These are phyloP conservation scores for Toxotes lorentzi DNA, from an alignment of 2,797 vertebrate genomes.

Conservation along the genomic window DNA sequence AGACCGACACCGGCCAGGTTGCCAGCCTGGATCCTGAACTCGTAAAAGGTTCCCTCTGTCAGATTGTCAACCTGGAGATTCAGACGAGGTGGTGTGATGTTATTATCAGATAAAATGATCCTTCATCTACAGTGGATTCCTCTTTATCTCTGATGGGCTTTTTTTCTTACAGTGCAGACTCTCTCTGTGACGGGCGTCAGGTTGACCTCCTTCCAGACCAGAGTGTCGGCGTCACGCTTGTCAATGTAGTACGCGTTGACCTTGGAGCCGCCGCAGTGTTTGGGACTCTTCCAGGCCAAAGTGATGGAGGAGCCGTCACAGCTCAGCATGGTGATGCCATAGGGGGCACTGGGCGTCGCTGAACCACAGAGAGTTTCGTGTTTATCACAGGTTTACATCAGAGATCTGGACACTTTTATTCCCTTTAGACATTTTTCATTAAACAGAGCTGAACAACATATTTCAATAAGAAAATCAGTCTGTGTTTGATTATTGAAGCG, in stretches of 20 bases:
- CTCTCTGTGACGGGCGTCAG: slow-evolving; percentile 78
- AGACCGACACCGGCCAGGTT: slow-evolving; percentile 94
- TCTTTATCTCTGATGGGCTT: background rate
- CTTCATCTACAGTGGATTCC: too few relatives aligned
- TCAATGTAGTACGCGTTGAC: slow-evolving; percentile 94
- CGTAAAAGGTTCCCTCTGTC: slow-evolving; percentile 89
- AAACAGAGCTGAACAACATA: background rate
- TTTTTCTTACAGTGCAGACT: slow-evolving; percentile 84
- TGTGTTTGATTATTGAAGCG: too few relatives aligned
- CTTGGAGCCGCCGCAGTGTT: slow-evolving; percentile 90
- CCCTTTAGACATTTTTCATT: background rate
- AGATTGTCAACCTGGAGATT: slow-evolving; percentile 89
- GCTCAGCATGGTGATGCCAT: slow-evolving; percentile 91
- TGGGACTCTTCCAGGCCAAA: slow-evolving; percentile 93
- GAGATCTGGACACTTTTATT: background rate
- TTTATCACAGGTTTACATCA: background rate
- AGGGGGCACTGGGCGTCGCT: slow-evolving; percentile 93
- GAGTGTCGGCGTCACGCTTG: slow-evolving; percentile 86
- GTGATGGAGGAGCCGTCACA: slow-evolving; percentile 94
- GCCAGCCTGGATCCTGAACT: slow-evolving; percentile 92
- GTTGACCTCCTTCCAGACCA: slow-evolving; percentile 93
- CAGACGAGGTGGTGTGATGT: background rate
- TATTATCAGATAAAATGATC: background rate
- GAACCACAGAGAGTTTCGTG: slow-evolving; percentile 28
- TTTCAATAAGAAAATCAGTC: too few relatives aligned